These are phyloP conservation scores for Onychostruthus taczanowskii DNA, from an alignment of 2,113 vertebrate species.

Conservation along the genomic window DNA sequence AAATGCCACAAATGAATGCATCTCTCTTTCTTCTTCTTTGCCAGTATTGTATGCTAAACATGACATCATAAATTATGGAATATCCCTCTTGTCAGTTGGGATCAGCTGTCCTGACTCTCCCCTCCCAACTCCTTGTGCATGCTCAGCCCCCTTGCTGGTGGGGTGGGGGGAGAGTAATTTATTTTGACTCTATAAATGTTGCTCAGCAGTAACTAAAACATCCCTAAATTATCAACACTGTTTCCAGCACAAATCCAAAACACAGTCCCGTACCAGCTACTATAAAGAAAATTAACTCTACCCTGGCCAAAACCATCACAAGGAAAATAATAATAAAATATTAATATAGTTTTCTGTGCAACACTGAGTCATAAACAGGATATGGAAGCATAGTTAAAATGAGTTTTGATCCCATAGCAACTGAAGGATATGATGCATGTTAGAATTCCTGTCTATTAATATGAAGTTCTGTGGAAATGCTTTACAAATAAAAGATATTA, in stretches of 20 bases:
- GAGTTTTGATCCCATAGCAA: background rate
- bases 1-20: accelerated
- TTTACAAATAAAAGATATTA: background rate
- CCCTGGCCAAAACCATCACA: background rate
- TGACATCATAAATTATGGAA: background rate
- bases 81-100: background rate
- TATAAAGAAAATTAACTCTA: background rate
- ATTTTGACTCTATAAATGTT: background rate
- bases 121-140: background rate
- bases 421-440: background rate
- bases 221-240: background rate
- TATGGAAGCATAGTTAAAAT: background rate
- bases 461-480: background rate
- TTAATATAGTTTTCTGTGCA: background rate
- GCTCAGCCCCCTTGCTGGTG: background rate
- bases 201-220: background rate
- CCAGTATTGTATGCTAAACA: background rate
- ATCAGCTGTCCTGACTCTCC: background rate
- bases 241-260: background rate
- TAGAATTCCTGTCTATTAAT: background rate
- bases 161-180: background rate
- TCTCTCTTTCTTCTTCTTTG: background rate
- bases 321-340: background rate
- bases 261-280: background rate
- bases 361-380: background rate